These are phyloP conservation scores for Cataglyphis altisquamis DNA, from an alignment of 2,888 invertebrate species.

Conservation along the genomic window DNA sequence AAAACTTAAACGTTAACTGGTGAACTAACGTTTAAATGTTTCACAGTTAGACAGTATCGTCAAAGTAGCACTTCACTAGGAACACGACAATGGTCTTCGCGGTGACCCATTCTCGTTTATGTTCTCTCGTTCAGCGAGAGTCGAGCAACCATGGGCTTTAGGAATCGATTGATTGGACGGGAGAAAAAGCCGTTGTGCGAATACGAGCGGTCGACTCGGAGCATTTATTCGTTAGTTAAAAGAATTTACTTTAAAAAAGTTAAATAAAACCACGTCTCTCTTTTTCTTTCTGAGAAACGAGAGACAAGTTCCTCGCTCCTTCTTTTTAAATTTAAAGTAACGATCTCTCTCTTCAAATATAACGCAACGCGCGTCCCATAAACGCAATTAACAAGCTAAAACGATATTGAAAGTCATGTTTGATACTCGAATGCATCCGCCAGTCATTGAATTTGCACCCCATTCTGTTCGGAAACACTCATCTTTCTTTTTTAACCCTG, in stretches of 20 bases:
- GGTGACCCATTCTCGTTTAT: conserved; percentile 40
- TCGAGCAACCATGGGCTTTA: not conserved
- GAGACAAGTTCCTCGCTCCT: too few relatives aligned
- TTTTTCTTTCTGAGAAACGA: not conserved
- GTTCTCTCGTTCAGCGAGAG: conserved; percentile 22
- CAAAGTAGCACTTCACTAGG: conserved; percentile 19
- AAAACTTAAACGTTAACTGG: conserved; percentile 36
- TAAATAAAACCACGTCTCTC: conserved; percentile 30
- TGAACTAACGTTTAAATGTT: conserved; percentile 72
- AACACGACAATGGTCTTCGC: conserved; percentile 15
- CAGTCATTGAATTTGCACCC: conserved; percentile 39
- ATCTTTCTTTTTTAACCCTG: not conserved
- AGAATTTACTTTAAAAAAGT: conserved; percentile 53
- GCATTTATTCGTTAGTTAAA: conserved; percentile 42
- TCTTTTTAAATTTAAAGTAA: conserved; percentile 18
- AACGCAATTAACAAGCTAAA: conserved; percentile 30
- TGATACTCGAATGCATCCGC: conserved; percentile 7
- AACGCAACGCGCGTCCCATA: not conserved
- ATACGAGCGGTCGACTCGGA: conserved; percentile 31
- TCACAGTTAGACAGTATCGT: conserved; percentile 48
- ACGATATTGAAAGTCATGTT: conserved; percentile 42
- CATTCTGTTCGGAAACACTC: conserved; percentile 17
- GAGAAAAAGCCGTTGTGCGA: conserved; percentile 42
- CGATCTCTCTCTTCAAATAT: not conserved
- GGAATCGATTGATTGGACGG: conserved; percentile 44